Percentiles rank a stretch among this genome's conserved stretches.
These are phyloP conservation scores for Ctenomys sociabilis DNA, from an alignment of 2,113 vertebrate genomes.

Conservation along the genomic window DNA sequence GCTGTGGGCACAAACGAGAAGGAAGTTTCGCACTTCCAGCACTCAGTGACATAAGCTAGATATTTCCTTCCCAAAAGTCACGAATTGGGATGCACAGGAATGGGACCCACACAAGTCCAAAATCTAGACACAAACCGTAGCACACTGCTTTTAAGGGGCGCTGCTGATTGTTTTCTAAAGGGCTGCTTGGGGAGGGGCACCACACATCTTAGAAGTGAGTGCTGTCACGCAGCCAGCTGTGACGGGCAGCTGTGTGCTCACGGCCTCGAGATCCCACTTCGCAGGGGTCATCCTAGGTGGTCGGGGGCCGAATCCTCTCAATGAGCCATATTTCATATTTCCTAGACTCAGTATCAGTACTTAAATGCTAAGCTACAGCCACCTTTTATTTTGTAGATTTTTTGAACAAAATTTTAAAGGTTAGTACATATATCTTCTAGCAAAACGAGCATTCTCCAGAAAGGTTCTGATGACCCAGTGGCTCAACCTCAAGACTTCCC, in stretches of 20 bases:
- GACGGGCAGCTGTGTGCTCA: accelerated
- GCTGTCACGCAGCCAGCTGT: accelerated
- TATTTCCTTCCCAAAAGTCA: no score
- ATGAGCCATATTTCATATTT: background rate
- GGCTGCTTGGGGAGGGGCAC: no score
- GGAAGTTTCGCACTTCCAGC: no score
- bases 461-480: background rate
- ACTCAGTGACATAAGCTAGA: no score
- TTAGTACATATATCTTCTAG: background rate
- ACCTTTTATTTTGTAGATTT: background rate
- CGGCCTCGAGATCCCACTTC: background rate
- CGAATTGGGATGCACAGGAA: no score
- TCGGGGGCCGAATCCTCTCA: background rate
- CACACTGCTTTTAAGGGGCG: background rate
- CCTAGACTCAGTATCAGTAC: background rate
- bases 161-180: background rate
- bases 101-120: no score
- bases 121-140: background rate
- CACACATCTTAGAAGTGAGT: background rate
- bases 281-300: background rate
- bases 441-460: background rate
- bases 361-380: background rate
- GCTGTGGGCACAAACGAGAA: no score
- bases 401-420: background rate
- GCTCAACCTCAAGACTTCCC: accelerated